Base-by-base conservation (phyloP, 1,140 invertebrate genomes). In the Drosophila parabipectinata region DNA sequence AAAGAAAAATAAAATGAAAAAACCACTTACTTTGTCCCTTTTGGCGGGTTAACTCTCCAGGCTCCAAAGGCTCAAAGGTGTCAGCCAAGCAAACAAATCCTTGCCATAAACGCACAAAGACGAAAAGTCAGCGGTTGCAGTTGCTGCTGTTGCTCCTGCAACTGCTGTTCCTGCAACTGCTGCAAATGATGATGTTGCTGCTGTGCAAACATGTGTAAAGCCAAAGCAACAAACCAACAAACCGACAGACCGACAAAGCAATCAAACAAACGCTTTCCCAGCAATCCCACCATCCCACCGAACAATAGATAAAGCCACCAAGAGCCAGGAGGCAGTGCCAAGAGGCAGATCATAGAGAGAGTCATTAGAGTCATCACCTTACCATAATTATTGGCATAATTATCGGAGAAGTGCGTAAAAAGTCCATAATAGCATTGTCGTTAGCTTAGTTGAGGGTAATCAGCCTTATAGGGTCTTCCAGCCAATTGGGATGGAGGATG, bases 81-180 rank as follows among this genome's bases (percentile, higher is more conserved):
- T 77, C 73, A 84, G 73, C 69, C 62, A 81, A 81, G 82, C 82
- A 85, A 84, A 84, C 72, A 84, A 83, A 79, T 82, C 72, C 73
- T 67, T 50, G 24, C 53, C 58, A 60, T 47, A 74, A 78, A 26
- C 44, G 32, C 66, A 57, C 66, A 75, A 74, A 75, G 71, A 63
- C 71, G 61, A 32, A 75, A 75, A 75, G 61, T 75, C 72, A 69
- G 75, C 51, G 55, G 53, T 54, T 58, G 75, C 57, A 52, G 55
- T 34, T 37, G 39, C 15, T 47, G 56, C 61, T 15, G n/a, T 26
- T 39, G 56, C 48, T 26, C 59, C 72, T 59, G 34, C 26, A 48
- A 26, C 41, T 76, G 45, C 15, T 63, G 73, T n/a, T 67, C 39
- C 48, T 32, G 24, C 21, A 21, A 21, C 14, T 57, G 60, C 41